Evolutionary conservation across 2,797 vertebrate genomes (phyloP).

Genomic region (Pangasius djambal): DNA sequence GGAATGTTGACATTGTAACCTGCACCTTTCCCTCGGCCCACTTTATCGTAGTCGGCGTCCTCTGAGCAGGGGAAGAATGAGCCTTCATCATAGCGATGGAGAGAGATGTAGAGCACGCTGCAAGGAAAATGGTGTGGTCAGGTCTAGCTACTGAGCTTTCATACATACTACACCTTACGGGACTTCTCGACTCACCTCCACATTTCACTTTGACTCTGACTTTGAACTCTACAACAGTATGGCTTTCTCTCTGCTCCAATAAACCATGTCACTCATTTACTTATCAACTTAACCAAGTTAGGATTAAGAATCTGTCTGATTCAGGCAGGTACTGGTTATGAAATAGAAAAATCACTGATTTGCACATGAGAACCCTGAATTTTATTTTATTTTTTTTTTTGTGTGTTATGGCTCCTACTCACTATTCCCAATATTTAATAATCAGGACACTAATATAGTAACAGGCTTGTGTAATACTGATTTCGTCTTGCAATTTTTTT

Average conservation of each 20-base stretch:
- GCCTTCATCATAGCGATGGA: constrained; percentile 89
- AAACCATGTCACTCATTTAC: neutral
- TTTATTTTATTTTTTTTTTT: neutral
- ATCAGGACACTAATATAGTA: neutral
- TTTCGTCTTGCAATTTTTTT: too few relatives aligned
- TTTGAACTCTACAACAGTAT: neutral
- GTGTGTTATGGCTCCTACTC: neutral
- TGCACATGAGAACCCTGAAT: too few relatives aligned
- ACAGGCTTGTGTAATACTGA: too few relatives aligned
- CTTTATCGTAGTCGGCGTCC: constrained; percentile 74
- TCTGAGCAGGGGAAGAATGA: constrained; percentile 84
- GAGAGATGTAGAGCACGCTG: constrained; percentile 87
- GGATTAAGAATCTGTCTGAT: neutral
- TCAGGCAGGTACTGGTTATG: neutral
- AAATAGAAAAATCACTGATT: too few relatives aligned
- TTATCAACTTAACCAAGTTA: neutral
- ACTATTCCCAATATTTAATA: neutral
- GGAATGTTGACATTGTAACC: constrained; percentile 89
- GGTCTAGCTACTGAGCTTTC: neutral
- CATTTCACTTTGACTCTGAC: neutral
- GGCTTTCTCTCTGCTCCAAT: neutral
- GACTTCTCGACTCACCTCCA: neutral
- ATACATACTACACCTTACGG: neutral
- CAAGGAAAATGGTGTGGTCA: neutral
- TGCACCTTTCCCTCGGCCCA: constrained; percentile 74